Percentiles rank a stretch among this genome's conserved stretches.
Evolutionary conservation across 2,797 vertebrate species (phyloP).

Genomic region (Clamator glandarius): DNA sequence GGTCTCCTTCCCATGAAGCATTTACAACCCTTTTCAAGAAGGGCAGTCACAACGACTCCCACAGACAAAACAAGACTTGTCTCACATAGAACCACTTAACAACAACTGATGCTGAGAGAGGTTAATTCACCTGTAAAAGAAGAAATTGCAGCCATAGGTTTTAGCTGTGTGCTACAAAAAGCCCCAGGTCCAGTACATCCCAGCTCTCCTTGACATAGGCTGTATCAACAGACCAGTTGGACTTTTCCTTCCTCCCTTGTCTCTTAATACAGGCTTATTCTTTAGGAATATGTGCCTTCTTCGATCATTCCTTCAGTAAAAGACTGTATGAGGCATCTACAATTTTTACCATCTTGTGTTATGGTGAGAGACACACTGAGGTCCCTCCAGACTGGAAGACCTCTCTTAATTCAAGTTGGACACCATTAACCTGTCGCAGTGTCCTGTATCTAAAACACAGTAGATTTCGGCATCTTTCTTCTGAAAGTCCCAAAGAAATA

Average conservation of each 20-base stretch:
- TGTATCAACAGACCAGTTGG: not conserved
- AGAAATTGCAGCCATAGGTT: not conserved
- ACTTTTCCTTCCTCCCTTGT: not conserved
- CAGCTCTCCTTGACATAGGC: not conserved
- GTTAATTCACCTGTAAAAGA: not conserved
- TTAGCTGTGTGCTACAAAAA: not conserved
- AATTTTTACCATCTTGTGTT: not conserved
- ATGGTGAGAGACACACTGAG: not conserved
- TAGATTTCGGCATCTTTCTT: constrained; percentile 13
- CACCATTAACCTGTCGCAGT: not conserved
- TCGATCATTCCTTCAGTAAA: not conserved
- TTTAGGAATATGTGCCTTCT: not conserved
- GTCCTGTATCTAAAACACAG: not conserved
- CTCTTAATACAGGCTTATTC: not conserved
- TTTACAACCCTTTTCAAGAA: not conserved
- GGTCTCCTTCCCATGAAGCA: not conserved
- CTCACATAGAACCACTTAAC: not conserved
- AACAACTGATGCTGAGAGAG: not conserved
- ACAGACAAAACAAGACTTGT: not conserved
- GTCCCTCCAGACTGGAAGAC: not conserved
- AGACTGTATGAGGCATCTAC: not conserved
- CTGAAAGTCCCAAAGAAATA: constrained; percentile 37
- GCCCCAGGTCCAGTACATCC: not conserved
- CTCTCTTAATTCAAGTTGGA: not conserved
- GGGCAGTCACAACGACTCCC: not conserved